These are phyloP conservation scores for Rhinoptilus africanus DNA, from an alignment of 2,113 vertebrate species.

Conservation along the genomic window DNA sequence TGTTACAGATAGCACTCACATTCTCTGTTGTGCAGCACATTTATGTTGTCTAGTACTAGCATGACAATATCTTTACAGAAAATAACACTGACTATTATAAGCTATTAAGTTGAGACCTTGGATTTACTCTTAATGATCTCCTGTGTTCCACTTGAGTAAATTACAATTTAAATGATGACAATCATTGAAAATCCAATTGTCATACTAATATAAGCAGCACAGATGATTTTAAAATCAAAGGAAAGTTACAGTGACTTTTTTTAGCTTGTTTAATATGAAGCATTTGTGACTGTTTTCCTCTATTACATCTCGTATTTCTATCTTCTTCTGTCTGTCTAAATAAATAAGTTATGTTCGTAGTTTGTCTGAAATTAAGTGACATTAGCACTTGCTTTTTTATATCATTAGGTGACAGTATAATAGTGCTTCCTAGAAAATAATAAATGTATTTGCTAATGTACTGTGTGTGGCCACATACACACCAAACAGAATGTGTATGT, in stretches of 20 bases:
- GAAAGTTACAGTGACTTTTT: background rate
- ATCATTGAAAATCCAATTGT: background rate
- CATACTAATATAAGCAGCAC: background rate
- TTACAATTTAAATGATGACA: background rate
- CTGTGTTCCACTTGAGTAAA: background rate
- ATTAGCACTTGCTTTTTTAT: background rate
- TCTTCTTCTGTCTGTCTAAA: background rate
- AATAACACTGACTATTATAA: background rate
- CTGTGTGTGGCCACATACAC: background rate
- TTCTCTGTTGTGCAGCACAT: background rate
- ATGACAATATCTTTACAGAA: background rate
- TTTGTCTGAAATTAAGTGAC: background rate
- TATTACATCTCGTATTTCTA: background rate
- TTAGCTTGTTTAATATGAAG: background rate
- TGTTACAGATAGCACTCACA: background rate
- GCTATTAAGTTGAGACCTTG: slow-evolving; percentile 23
- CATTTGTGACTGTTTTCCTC: background rate
- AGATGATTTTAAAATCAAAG: background rate
- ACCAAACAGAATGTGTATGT: background rate
- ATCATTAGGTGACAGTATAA: background rate
- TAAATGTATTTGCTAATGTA: background rate
- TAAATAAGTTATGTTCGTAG: background rate
- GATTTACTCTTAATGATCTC: background rate
- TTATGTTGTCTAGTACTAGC: background rate
- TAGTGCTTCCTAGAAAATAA: background rate